phyloP scores from a whole-genome alignment of 2,797 vertebrate genomes.

The Hozukius guyotensis region DNA sequence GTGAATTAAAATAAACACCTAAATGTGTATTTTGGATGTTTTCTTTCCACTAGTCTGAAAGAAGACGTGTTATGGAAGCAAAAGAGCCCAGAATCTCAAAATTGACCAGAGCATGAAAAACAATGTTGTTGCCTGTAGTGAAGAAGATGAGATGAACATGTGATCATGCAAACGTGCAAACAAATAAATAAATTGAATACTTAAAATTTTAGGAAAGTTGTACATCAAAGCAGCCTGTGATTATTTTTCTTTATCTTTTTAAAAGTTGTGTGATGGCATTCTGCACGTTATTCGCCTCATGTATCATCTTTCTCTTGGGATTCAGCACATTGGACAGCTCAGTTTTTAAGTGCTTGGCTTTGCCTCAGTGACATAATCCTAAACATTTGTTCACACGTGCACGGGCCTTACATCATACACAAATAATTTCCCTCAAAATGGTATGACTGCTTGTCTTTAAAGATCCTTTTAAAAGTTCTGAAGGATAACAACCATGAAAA shows the following conservation, averaged over 20 bases:
- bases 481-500: slow-evolving; percentile 6
- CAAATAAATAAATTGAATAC: neutral
- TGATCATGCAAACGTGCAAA: neutral
- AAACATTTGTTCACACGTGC: slow-evolving; percentile 55
- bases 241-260: neutral
- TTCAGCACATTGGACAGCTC: slow-evolving; percentile 82
- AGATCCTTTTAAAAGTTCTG: neutral
- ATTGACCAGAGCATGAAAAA: too few relatives aligned
- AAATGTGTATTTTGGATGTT: too few relatives aligned
- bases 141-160: neutral
- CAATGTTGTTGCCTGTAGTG: too few relatives aligned
- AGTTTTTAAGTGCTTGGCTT: slow-evolving; percentile 40
- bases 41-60: too few relatives aligned
- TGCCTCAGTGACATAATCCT: slow-evolving; percentile 33
- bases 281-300: neutral
- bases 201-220: neutral
- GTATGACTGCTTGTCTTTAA: slow-evolving; percentile 1
- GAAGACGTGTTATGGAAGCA: too few relatives aligned
- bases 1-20: too few relatives aligned
- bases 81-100: too few relatives aligned
- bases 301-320: slow-evolving; percentile 29
- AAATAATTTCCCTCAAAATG: slow-evolving; percentile 18
- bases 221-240: neutral
- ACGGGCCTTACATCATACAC: slow-evolving; percentile 27
- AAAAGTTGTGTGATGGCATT: neutral